Percentiles rank a stretch among this genome's conserved stretches.
Evolutionary conservation across 2,888 invertebrate genomes (phyloP).

Genomic region (Gryllus longicercus): DNA sequence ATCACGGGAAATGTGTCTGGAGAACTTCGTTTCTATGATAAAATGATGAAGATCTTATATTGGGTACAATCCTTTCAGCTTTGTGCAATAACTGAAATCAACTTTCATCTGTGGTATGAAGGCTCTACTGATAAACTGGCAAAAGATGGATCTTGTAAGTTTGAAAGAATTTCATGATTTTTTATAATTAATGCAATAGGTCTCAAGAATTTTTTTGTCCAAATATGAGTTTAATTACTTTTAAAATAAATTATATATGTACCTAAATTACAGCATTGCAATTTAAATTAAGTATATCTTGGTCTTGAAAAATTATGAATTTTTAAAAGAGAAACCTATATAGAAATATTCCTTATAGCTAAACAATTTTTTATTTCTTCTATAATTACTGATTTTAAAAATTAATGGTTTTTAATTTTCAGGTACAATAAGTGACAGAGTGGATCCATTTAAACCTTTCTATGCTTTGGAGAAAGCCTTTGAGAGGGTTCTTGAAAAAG

Average conservation of each 20-base stretch:
- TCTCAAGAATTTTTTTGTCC: background rate
- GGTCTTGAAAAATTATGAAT: too few relatives aligned
- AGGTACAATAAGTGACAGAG: background rate
- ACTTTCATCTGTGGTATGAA: slow-evolving; percentile 49
- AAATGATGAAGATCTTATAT: slow-evolving; percentile 55
- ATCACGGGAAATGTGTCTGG: slow-evolving; percentile 56
- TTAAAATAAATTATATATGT: background rate
- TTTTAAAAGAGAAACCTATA: too few relatives aligned
- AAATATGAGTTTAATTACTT: background rate
- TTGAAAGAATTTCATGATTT: background rate
- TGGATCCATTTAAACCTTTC: background rate
- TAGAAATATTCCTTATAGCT: too few relatives aligned
- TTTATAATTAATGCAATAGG: background rate
- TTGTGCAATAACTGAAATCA: slow-evolving; percentile 51
- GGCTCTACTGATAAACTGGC: background rate
- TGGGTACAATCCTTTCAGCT: slow-evolving; percentile 54
- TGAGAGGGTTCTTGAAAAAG: background rate
- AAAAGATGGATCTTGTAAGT: background rate
- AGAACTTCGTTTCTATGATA: slow-evolving; percentile 58
- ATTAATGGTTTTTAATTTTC: too few relatives aligned
- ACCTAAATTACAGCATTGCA: too few relatives aligned
- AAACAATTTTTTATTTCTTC: too few relatives aligned
- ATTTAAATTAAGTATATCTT: too few relatives aligned
- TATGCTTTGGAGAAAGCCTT: background rate
- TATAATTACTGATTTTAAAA: too few relatives aligned